A percentile compares a stretch with the other conserved stretches of the same genome.
phyloP scores from a whole-genome alignment of 2,113 vertebrate genomes.

The Dissostichus mawsoni region DNA sequence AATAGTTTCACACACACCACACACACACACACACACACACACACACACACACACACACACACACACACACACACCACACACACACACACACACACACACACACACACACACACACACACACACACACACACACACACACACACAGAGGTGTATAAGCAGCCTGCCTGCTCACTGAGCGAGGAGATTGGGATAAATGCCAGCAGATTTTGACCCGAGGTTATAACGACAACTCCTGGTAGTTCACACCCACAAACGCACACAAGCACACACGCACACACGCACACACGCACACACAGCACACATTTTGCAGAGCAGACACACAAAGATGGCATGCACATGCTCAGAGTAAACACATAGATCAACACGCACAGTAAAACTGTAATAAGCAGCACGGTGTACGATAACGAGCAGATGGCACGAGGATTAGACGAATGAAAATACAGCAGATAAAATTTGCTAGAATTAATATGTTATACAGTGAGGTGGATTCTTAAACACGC shows the following conservation, averaged over 20 bases:
- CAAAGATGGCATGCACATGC: constrained; percentile 1
- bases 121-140: not conserved
- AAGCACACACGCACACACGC: not conserved
- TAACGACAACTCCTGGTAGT: constrained; percentile 67
- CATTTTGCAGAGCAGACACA: not conserved
- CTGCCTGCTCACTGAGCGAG: constrained; percentile 36
- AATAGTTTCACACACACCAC: constrained; percentile 6
- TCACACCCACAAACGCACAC: not conserved
- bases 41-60: not conserved
- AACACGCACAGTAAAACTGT: constrained; percentile 49
- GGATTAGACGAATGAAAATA: constrained; percentile 87
- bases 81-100: no score
- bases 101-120: constrained; percentile 6
- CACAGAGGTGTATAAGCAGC: constrained; percentile 12
- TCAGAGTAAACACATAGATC: constrained; percentile 27
- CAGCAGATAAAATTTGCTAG: constrained; percentile 81
- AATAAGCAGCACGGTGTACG: constrained; percentile 52
- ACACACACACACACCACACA: not conserved
- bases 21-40: not conserved
- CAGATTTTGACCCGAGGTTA: constrained; percentile 78
- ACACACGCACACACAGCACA: not conserved
- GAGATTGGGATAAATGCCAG: constrained; percentile 77
- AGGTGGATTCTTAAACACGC: constrained; percentile 70
- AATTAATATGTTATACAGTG: constrained; percentile 83
- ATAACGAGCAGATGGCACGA: constrained; percentile 86